These are phyloP conservation scores for Entomyzon cyanotis DNA, from an alignment of 2,113 vertebrate genomes.

Conservation along the genomic window DNA sequence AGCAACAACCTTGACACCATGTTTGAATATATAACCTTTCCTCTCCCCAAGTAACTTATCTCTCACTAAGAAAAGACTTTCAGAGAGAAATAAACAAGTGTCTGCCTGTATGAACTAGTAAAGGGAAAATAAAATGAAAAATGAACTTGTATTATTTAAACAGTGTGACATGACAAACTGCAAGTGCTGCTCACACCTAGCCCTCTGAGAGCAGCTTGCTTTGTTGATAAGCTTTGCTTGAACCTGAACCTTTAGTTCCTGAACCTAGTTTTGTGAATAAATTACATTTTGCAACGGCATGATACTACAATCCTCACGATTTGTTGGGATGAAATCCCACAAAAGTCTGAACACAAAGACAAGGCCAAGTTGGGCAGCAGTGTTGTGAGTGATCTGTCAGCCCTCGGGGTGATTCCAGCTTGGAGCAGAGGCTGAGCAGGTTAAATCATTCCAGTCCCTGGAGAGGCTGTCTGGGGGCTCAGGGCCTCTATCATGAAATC, in stretches of 20 bases:
- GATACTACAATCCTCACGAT: not conserved
- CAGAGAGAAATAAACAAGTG: conserved; percentile 34
- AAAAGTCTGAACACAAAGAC: not conserved
- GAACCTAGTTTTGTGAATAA: not conserved
- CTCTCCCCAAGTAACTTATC: conserved; percentile 13
- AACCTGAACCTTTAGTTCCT: not conserved
- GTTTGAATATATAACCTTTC: conserved; percentile 25
- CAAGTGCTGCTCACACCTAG: not conserved
- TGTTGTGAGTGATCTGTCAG: not conserved
- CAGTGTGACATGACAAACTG: conserved; percentile 33
- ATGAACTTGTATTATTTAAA: conserved; percentile 47
- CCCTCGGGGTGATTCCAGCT: not conserved
- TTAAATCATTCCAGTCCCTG: not conserved
- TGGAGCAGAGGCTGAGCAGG: not conserved
- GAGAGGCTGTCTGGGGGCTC: not conserved
- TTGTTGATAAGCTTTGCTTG: conserved; percentile 8
- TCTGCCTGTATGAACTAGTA: conserved; percentile 20
- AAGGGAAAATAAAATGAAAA: conserved; percentile 45
- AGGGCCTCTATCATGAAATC: not conserved
- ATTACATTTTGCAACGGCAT: not conserved
- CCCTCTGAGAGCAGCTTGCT: conserved; percentile 2
- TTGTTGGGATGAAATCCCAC: not conserved
- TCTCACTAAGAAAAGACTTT: conserved; percentile 10
- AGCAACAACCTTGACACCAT: conserved; percentile 18
- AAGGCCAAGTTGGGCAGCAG: not conserved